phyloP scores from a whole-genome alignment of 2,113 vertebrate genomes.

The Athene noctua region DNA sequence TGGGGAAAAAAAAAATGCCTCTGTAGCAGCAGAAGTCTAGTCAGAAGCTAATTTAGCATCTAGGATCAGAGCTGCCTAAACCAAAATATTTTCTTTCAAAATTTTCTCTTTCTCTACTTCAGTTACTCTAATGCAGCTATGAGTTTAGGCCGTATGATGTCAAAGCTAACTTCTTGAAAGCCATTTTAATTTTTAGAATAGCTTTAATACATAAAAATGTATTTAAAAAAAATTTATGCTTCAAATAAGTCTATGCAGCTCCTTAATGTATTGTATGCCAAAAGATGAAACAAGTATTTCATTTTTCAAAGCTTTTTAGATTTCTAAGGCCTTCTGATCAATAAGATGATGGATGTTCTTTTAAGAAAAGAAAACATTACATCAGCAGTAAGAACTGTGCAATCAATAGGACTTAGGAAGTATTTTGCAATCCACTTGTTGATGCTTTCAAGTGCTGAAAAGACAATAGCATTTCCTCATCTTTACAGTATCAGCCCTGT shows the following conservation, averaged over 20 bases:
- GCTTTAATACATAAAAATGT: neutral
- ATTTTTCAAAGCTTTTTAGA: neutral
- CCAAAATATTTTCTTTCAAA: neutral
- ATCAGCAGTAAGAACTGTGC: neutral
- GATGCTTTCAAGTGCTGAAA: neutral
- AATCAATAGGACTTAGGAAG: neutral
- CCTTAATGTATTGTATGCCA: neutral
- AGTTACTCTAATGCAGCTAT: neutral
- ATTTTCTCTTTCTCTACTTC: neutral
- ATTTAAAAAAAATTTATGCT: neutral
- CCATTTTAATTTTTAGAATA: neutral
- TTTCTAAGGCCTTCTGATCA: neutral
- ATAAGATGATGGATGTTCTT: neutral
- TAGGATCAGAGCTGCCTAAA: neutral
- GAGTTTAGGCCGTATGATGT: neutral
- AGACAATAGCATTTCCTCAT: neutral
- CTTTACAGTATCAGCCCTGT: neutral
- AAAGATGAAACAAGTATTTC: neutral
- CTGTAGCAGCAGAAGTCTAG: neutral
- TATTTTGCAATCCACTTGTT: slow-evolving; percentile 26
- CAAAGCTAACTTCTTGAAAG: neutral
- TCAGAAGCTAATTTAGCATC: neutral
- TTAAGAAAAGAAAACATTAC: neutral
- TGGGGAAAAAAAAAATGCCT: fast-evolving
- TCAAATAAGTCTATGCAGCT: neutral